These are phyloP conservation scores for Etheostoma nigrum DNA, from an alignment of 2,797 vertebrate species.

Conservation along the genomic window DNA sequence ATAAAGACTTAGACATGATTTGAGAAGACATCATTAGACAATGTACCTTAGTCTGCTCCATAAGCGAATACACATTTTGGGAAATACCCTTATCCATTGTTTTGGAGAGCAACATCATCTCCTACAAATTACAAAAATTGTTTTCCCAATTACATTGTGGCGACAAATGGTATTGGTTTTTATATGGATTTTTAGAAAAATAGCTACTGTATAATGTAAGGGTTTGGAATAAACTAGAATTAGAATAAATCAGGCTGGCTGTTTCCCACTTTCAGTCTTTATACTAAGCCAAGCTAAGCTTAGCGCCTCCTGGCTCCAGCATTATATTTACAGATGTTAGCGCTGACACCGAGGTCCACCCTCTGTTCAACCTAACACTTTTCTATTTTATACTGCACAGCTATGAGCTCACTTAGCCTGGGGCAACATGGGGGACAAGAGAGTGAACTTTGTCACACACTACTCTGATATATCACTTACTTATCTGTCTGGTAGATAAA, in stretches of 20 bases:
- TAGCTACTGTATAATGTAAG: too few species aligned
- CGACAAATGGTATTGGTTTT: background rate
- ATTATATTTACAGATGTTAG: constrained; percentile 56
- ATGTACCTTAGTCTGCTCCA: background rate
- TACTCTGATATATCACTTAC: constrained; percentile 77
- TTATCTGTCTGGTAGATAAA: constrained; percentile 69
- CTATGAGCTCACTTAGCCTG: constrained; percentile 80
- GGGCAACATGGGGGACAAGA: constrained; percentile 60
- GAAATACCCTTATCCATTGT: background rate
- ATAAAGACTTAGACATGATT: background rate
- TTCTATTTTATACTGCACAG: constrained; percentile 68
- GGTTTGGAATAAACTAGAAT: too few species aligned
- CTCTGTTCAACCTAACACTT: constrained; percentile 72
- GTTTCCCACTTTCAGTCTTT: background rate
- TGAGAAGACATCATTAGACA: background rate
- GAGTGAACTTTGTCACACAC: constrained; percentile 79
- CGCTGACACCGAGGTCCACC: constrained; percentile 66
- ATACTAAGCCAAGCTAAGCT: constrained; percentile 1
- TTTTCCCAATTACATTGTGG: background rate
- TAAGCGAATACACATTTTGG: constrained; percentile 8
- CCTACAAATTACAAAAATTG: background rate
- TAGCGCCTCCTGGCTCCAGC: background rate
- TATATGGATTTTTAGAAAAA: background rate
- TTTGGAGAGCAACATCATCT: background rate
- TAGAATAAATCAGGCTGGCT: background rate